Evolutionary conservation across 2,797 vertebrate genomes (phyloP), one percentile per base, ranked within the genome.

Genomic region (Sebastes kiyomatsui): DNA sequence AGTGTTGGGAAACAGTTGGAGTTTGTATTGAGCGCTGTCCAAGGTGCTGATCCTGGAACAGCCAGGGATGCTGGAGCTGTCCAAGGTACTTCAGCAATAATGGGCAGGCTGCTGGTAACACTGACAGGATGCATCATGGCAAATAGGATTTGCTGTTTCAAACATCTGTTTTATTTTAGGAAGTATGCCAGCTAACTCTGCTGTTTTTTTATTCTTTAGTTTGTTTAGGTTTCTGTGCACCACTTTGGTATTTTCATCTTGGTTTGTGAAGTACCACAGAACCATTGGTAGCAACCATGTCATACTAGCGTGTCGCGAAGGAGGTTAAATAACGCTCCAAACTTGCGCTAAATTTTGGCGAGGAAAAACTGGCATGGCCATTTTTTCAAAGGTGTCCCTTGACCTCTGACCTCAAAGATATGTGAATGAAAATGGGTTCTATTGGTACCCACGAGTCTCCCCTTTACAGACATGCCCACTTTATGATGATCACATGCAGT

Each of bases 11-110:
- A 25, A 28, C 12, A 25, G 11, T 27, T 27, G 25, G 27, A 30
- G 54, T 58, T 42, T 46, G 18, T 58, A 32, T 59, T 52, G 23
- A n/a, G 1, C 2, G 76, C 83, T 84, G 79, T 90, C 79, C 85
- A 59, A 1, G 81, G 78, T 77, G 69, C 78, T 89, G 78, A 83
- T 69, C 77, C 58, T 60, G 52, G 7, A 58, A 1, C 32, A 38
- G 76, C 10, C 11, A 14, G 42, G 2, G 10, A 20, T 6, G 2
- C 27, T 25, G 46, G 75, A 75, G 61, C 68, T 87, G 64, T 67
- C 72, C 8, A 10, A 18, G 56, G 49, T 2, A 4, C 23, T 9
- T 33, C 3, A 54, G 2, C 7, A 22, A 10, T 20, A 35, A 61
- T 11, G 1, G 28, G n/a, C 32, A 49, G 32, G 14, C 33, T 46